Conservation (phyloP, 2,113 vertebrate species). For the Potamarius usumacintae region DNA sequence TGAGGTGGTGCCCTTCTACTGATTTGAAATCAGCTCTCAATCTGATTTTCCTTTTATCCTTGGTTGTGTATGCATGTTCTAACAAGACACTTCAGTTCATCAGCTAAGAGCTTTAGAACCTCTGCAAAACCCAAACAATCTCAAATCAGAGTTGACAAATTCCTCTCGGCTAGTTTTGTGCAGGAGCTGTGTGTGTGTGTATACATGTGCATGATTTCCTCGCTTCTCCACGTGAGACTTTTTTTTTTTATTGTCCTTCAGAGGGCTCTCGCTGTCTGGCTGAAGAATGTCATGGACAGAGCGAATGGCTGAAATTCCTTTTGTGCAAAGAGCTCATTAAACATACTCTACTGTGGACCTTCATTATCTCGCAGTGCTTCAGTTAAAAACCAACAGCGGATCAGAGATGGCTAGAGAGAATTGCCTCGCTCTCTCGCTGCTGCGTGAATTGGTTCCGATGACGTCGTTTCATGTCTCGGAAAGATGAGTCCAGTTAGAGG, state of each 20-base stretch:
- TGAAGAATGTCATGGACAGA: slow-evolving; percentile 37
- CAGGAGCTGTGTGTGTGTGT: not conserved
- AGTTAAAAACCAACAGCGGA: slow-evolving; percentile 33
- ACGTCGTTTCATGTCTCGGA: not conserved
- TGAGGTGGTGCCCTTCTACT: not conserved
- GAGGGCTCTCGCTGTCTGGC: not conserved
- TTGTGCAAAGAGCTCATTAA: slow-evolving; percentile 41
- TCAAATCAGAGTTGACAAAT: slow-evolving; percentile 50
- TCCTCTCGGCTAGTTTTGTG: slow-evolving; percentile 10
- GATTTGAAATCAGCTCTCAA: not conserved
- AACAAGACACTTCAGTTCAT: not conserved
- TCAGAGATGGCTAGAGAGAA: slow-evolving; percentile 49
- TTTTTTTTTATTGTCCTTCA: not conserved
- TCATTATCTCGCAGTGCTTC: slow-evolving; percentile 26
- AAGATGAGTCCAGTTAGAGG: not conserved
- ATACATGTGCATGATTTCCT: not conserved
- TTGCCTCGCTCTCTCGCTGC: slow-evolving; percentile 25
- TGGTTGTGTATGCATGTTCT: not conserved
- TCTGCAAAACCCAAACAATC: slow-evolving; percentile 18
- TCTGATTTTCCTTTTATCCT: slow-evolving; percentile 41
- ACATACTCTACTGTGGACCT: slow-evolving; percentile 7
- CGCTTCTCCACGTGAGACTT: not conserved
- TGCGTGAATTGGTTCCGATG: not conserved
- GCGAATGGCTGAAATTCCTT: slow-evolving; percentile 49
- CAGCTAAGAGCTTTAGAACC: slow-evolving; percentile 48